phyloP scores from a whole-genome alignment of 2,888 invertebrate species.

The Nebria salina region DNA sequence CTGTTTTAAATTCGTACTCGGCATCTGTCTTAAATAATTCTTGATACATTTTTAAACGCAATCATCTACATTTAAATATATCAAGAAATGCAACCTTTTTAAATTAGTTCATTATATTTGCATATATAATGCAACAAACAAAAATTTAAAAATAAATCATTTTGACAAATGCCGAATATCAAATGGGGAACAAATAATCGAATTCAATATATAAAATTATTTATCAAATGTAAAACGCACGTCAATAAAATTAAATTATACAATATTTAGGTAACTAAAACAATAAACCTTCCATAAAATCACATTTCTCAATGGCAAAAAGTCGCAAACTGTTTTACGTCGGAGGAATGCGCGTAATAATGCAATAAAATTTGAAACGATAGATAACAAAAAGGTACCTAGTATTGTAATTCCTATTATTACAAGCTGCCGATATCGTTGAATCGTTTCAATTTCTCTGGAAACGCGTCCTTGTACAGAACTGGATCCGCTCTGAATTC shows the following conservation, averaged over 20 bases:
- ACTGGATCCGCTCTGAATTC: conserved; percentile 97
- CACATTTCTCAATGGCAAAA: conserved; percentile 21
- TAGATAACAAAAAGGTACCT: conserved; percentile 5
- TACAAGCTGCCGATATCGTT: conserved; percentile 90
- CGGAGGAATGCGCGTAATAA: not conserved
- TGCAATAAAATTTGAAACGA: not conserved
- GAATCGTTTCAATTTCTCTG: conserved; percentile 86
- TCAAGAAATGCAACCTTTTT: too few species aligned
- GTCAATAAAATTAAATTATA: conserved; percentile 17
- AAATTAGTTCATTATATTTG: too few species aligned
- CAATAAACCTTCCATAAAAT: conserved; percentile 12
- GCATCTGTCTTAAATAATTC: not conserved
- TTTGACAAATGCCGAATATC: not conserved
- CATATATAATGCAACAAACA: too few species aligned
- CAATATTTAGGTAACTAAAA: conserved; percentile 23
- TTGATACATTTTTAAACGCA: too few species aligned
- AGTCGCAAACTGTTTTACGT: not conserved
- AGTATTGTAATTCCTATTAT: conserved; percentile 48
- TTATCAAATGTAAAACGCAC: conserved; percentile 10
- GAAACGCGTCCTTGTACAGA: conserved; percentile 85
- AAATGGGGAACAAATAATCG: not conserved
- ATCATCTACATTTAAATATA: too few species aligned
- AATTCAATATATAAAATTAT: conserved; percentile 24
- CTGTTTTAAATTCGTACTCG: not conserved
- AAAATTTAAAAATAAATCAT: too few species aligned